Base-by-base conservation (phyloP, 2,888 invertebrate species). In the Pollenia griseotomentosa region DNA sequence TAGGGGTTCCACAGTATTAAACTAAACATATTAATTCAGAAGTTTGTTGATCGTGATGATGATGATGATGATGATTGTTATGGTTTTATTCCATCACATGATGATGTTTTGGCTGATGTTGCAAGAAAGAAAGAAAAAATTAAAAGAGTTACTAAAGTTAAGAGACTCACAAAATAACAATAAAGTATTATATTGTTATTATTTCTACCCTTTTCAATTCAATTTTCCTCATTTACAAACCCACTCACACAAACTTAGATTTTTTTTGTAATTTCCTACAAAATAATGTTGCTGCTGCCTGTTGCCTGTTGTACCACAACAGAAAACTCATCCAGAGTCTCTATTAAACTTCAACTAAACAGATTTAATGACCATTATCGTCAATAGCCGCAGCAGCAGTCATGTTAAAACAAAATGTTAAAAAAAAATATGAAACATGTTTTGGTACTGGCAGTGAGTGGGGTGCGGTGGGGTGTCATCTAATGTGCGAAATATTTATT, bases 301-400 rank as follows among this genome's bases (percentile, higher is more conserved):
- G 63, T 44, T 80, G 63, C 61, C 73, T 33, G 6, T n/a, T 33
- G 33, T 61, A 44, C 19, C 46, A 71, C 14, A 65, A 81, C 9
- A 16, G 55, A 63, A 79, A 70, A 42, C 12, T 33, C 33, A 51
- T 23, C 46, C 40, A 16, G 59, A 82, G 53, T 74, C 66, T 74
- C 59, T 74, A 79, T 84, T 73, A 84, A 79, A 84, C 53, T 63
- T 80, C 66, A 65, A 70, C 61, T 63, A 83, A 83, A 77, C 75
- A 48, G 33, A 44, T 70, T 68, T 77, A 40, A 83, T 75, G 53
- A 23, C 63, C 61, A 55, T 44, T 46, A 61, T 33, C 46, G 61
- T 11, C 42, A 71, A 2, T 48, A 48, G 0, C 16, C 66, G 16
- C 48, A 53, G 53, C 40, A 63, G 46, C 59, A 59, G 19, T 4